Base-by-base conservation (phyloP, 2,888 invertebrate genomes). In the Nasonovia ribisnigri region DNA sequence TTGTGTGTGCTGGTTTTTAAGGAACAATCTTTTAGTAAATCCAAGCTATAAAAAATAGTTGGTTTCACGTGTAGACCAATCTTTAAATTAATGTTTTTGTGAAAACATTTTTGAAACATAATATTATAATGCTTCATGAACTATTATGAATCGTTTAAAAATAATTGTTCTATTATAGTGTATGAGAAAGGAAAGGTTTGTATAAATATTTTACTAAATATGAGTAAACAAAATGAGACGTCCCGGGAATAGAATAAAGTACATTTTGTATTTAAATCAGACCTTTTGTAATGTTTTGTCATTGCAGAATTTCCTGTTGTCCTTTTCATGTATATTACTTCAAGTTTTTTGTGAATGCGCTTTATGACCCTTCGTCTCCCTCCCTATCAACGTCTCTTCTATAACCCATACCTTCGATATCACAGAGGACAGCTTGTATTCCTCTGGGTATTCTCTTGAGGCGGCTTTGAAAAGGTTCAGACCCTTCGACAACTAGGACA, bases 211-310 rank as follows among this genome's bases (percentile, higher is more conserved):
- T 87, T 42, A 60, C 48, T 60, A 60, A 84, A 54, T 43, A n/a
- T 43, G 42, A 43, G 54, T 42, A 20, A 91, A 91, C 43, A 29
- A 84, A 86, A 86, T n/a, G 84, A 8, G n/a, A 43, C 20, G n/a
- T 57, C n/a, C 43, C 26, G 54, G 43, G 57, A 84, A 84, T 86
- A 91, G 54, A 84, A 84, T 43, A 57, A 48, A 48, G n/a, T 87
- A 60, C 48, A 60, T 87, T 86, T 87, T 36, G 57, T 48, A 87
- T 67, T 87, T 67, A 92, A 87, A 60, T 86, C 48, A 87, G 60
- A 92, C 86, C 60, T 92, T 92, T 87, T 92, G 48, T 48, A 48
- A 48, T 92, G 60, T 92, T 92, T 87, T 48, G 60, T 60, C 57
- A 60, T 36, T 42, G 87, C 29, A 60, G 26, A 87, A 60, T 67